Percentiles rank a stretch among this genome's conserved stretches.
Conservation (phyloP, 2,888 invertebrate genomes). For the Alloplasta piceator region DNA sequence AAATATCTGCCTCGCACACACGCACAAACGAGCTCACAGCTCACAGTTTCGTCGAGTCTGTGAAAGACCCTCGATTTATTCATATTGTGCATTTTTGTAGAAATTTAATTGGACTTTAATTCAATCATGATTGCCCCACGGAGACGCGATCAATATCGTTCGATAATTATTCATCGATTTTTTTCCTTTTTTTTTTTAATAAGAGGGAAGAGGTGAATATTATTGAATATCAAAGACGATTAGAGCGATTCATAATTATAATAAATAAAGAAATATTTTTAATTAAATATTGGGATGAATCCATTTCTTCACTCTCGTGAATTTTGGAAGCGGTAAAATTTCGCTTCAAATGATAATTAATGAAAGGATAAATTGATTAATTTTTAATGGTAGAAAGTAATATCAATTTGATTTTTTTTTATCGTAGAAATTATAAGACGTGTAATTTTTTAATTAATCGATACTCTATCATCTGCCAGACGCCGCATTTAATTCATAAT, state of each 20-base stretch:
- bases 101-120: background rate
- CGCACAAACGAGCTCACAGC: background rate
- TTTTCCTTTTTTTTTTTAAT: background rate
- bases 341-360: no score
- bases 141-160: background rate
- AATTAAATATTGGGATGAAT: no score
- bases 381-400: no score
- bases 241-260: background rate
- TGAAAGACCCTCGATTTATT: background rate
- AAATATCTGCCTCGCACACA: slow-evolving; percentile 34
- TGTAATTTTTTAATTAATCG: background rate
- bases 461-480: background rate
- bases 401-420: no score
- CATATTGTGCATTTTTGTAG: background rate
- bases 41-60: background rate
- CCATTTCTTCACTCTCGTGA: no score
- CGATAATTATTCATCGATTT: background rate
- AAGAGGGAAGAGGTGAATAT: background rate
- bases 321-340: no score
- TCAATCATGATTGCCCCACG: background rate
- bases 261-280: no score
- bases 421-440: no score
- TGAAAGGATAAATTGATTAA: no score
- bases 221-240: no score
- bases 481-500: background rate